Percentiles rank a stretch among this genome's conserved stretches.
Conservation (phyloP, 2,888 invertebrate species). For the Axea sp. region DNA sequence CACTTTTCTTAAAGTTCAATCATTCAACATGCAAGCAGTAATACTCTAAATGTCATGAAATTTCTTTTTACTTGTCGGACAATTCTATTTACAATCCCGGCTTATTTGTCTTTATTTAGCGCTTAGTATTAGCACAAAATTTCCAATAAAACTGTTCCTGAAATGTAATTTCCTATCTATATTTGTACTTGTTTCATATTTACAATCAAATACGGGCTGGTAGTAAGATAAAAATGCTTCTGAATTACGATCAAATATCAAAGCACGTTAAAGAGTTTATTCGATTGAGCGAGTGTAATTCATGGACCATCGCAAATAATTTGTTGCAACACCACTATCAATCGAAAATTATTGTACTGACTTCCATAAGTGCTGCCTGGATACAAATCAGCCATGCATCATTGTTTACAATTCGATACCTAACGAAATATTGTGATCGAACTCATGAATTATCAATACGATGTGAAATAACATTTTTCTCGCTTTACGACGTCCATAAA, state of each 20-base stretch:
- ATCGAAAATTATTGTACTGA: constrained; percentile 42
- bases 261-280: constrained; percentile 50
- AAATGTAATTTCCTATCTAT: not conserved
- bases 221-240: constrained; percentile 19
- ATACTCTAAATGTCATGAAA: constrained; percentile 9
- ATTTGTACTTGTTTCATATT: constrained; percentile 28
- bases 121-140: constrained; percentile 16
- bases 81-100: not conserved
- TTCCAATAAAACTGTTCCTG: constrained; percentile 2
- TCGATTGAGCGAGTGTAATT: constrained; percentile 35
- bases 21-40: too few species aligned
- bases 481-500: constrained; percentile 46
- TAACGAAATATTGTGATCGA: constrained; percentile 41
- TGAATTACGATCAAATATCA: constrained; percentile 49
- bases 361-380: constrained; percentile 36
- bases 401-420: constrained; percentile 46
- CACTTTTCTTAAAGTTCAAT: too few species aligned
- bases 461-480: constrained; percentile 44
- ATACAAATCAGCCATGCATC: constrained; percentile 39
- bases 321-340: constrained; percentile 50
- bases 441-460: constrained; percentile 34
- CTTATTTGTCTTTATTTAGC: constrained; percentile 12
- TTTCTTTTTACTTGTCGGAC: constrained; percentile 8
- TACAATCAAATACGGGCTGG: constrained; percentile 20
- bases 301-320: constrained; percentile 40